Evolutionary conservation across 2,888 invertebrate species (phyloP).

Genomic region (Rhabditoides inermis): DNA sequence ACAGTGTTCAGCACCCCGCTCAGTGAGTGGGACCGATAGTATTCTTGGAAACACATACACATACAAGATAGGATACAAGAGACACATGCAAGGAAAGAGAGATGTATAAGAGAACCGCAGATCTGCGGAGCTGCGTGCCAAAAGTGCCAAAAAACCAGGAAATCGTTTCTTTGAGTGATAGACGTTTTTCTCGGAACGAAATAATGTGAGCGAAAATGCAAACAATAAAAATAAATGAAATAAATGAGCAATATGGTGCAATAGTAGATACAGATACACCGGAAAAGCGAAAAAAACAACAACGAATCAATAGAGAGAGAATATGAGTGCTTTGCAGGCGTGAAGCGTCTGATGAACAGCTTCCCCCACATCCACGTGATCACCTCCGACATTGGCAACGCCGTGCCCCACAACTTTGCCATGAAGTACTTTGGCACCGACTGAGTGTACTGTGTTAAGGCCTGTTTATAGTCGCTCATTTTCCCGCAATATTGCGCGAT

Average conservation of each 20-base stretch:
- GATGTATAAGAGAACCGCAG: too few species aligned
- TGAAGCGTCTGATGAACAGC: slow-evolving; percentile 48
- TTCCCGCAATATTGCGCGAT: too few species aligned
- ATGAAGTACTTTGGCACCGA: slow-evolving; percentile 98
- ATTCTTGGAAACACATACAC: neutral
- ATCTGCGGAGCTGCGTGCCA: too few species aligned
- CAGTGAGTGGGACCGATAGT: slow-evolving; percentile 50
- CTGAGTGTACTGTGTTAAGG: slow-evolving; percentile 55
- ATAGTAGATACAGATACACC: too few species aligned
- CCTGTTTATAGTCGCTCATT: neutral
- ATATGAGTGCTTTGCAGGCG: slow-evolving; percentile 42
- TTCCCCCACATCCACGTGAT: slow-evolving; percentile 72
- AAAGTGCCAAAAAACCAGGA: neutral
- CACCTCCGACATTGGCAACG: slow-evolving; percentile 85
- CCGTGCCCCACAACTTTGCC: slow-evolving; percentile 94
- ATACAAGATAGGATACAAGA: neutral
- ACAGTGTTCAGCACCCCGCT: slow-evolving; percentile 89
- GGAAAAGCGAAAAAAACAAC: slow-evolving; percentile 9
- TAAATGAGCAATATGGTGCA: too few species aligned
- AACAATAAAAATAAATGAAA: neutral
- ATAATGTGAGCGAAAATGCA: too few species aligned
- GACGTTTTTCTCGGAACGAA: neutral
- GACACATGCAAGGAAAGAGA: neutral
- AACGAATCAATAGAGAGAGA: neutral
- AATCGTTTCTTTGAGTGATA: neutral